These are phyloP conservation scores for Antitype chi DNA, from an alignment of 2,888 invertebrate genomes.

Conservation along the genomic window DNA sequence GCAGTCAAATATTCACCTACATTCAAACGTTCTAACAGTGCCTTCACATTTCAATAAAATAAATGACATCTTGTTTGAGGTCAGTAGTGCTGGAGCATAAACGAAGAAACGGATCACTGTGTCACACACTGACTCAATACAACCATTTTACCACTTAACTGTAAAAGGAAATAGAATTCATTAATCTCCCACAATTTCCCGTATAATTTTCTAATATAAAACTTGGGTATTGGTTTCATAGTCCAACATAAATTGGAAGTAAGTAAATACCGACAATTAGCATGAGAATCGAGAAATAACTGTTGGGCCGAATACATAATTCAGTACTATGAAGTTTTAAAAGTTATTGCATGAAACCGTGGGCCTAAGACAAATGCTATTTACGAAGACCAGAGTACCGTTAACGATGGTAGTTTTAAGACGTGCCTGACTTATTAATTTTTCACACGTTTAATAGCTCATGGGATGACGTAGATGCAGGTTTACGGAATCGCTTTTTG, in stretches of 20 bases:
- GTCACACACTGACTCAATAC: conserved; percentile 60
- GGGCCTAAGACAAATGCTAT: conserved; percentile 56
- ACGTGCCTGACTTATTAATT: conserved; percentile 47
- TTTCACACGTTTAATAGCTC: conserved; percentile 36
- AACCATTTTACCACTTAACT: conserved; percentile 54
- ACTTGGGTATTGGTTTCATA: conserved; percentile 67
- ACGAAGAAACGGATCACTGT: conserved; percentile 58
- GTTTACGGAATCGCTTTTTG: conserved; percentile 15
- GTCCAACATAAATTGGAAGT: conserved; percentile 59
- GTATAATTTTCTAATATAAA: conserved; percentile 68
- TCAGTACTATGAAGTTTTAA: conserved; percentile 71
- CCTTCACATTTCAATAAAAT: conserved; percentile 23
- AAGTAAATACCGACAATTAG: conserved; percentile 73
- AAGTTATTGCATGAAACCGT: conserved; percentile 58
- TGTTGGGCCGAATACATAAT: conserved; percentile 81
- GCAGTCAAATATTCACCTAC: conserved; percentile 3
- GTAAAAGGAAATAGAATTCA: conserved; percentile 58
- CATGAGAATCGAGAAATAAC: conserved; percentile 78
- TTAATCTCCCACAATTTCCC: conserved; percentile 54
- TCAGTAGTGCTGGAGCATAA: conserved; percentile 36
- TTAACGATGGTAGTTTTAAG: conserved; percentile 47
- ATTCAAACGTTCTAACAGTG: not conserved
- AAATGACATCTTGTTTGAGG: conserved; percentile 51
- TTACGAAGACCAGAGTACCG: conserved; percentile 47
- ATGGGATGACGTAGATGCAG: not conserved